Percentiles rank a stretch among this genome's conserved stretches.
Evolutionary conservation across 2,888 invertebrate genomes (phyloP).

Genomic region (Yponomeuta cagnagella): DNA sequence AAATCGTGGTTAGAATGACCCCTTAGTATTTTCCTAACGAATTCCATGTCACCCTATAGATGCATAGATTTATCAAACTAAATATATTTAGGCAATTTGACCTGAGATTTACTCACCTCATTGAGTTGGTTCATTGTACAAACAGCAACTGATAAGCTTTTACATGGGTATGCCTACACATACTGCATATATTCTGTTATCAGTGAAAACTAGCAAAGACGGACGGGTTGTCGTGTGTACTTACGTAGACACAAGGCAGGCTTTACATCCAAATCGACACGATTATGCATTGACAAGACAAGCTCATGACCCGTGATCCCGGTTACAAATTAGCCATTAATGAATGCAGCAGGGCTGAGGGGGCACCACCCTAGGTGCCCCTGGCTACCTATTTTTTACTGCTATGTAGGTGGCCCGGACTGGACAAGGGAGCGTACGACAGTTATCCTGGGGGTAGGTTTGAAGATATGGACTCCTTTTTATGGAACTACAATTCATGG

Average conservation of each 20-base stretch:
- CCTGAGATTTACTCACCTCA: no score
- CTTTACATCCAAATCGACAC: not conserved
- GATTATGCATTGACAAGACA: not conserved
- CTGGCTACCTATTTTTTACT: slow-evolving; percentile 38
- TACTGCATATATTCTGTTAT: no score
- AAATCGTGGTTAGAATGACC: no score
- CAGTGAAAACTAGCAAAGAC: no score
- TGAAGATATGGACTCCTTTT: slow-evolving; percentile 17
- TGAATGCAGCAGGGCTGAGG: slow-evolving; percentile 54
- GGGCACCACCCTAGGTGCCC: slow-evolving; percentile 27
- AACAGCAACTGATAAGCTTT: no score
- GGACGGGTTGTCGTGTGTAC: not conserved
- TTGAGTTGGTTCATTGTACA: no score
- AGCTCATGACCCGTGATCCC: slow-evolving; percentile 51
- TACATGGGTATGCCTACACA: no score
- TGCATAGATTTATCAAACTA: no score
- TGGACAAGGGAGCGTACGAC: slow-evolving; percentile 5
- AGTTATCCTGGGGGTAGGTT: slow-evolving; percentile 11
- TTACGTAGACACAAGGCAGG: not conserved
- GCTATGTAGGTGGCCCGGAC: slow-evolving; percentile 53
- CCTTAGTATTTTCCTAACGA: no score
- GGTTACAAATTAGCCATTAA: slow-evolving; percentile 68
- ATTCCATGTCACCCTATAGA: no score
- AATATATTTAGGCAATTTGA: no score
- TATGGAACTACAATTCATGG: no score